Evolutionary conservation across 2,113 vertebrate species (phyloP), one percentile per base, ranked within the genome.

Genomic region (Telmatochromis sp.): DNA sequence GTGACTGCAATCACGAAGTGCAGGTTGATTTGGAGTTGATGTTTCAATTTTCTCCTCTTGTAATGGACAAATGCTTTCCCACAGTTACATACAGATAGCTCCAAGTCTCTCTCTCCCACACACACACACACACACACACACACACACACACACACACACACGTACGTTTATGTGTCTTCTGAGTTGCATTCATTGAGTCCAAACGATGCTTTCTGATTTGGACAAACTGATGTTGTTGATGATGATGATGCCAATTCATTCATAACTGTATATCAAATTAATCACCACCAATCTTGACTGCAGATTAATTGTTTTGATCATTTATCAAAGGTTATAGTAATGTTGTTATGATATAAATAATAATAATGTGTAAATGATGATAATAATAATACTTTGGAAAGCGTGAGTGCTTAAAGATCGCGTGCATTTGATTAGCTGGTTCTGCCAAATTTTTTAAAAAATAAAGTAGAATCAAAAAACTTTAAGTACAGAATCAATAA

Each of bases 51-150:
- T 26, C 12, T 45, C 51, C 35, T 85, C 80, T 91, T 37, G 89
- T 80, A 89, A 84, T 84, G 87, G 75, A 86, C 87, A 91, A 89
- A 93, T 79, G 88, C 87, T 89, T 90, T 87, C 83, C 75, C 92
- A 81, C 85, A 88, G 84, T 80, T 84, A 54, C 86, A 82, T 71
- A 80, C 68, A 87, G 79, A 75, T 17, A 6, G 63, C 60, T 83
- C 50, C 42, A 23, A 80, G 57, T 31, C 37, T 4, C n/a, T 6
- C 33, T 13, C 6, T 2, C 17, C 3, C 17, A 1, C 45, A 4
- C 42, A 5, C 9, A 5, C 35, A 2, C 40, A 15, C 21, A 7
- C 21, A 13, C 31, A 2, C 31, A 7, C 7, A 31, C 31, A 7
- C 31, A 31, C 8, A 35, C 35, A 35, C 8, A 35, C 35, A 17